Base-by-base conservation (phyloP, 2,888 invertebrate genomes). In the Drosophila flavopinicola region DNA sequence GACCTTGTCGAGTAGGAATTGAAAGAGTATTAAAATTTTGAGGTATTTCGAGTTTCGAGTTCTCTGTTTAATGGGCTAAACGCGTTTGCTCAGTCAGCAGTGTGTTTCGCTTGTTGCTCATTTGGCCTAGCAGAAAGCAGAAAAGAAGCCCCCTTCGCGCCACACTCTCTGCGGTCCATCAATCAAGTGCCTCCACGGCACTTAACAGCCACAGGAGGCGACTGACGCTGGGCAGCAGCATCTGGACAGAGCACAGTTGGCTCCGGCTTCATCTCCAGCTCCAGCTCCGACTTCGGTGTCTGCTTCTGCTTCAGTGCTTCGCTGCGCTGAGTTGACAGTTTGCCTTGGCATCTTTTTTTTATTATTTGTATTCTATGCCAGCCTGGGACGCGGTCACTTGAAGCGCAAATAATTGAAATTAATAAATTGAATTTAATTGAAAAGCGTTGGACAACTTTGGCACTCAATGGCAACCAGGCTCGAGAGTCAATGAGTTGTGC, bases 361-460 rank as follows among this genome's bases (percentile, higher is more conserved):
- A 35, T 48, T 45, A 23, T 39, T 13, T 52, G 11, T 37, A 29
- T 35, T 38, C 53, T 41, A 24, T 58, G 42, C 29, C n/a, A 13
- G 52, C 11, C 52, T 30, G 51, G 32, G 41, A 60, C 49, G 71
- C 67, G 64, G 64, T 64, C 76, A 75, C 78, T 85, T 76, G 74
- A 80, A 82, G 82, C 68, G 80, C 74, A 74, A 71, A 78, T 82
- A 85, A 82, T 82, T 82, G 82, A 82, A 78, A 82, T 82, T 82
- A 82, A 85, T 82, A 82, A 84, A 82, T 82, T 82, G 76, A 82
- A 82, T 82, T 85, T 82, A 82, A 82, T 82, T 82, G 82, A 82
- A 85, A 74, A 71, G 78, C 80, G 71, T 59, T 76, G 61, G 44
- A 45, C 54, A 72, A 68, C 48, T 68, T 53, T 54, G 49, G 56